These are phyloP conservation scores for Orchestia grillus DNA, from an alignment of 1,140 invertebrate genomes.

Conservation along the genomic window DNA sequence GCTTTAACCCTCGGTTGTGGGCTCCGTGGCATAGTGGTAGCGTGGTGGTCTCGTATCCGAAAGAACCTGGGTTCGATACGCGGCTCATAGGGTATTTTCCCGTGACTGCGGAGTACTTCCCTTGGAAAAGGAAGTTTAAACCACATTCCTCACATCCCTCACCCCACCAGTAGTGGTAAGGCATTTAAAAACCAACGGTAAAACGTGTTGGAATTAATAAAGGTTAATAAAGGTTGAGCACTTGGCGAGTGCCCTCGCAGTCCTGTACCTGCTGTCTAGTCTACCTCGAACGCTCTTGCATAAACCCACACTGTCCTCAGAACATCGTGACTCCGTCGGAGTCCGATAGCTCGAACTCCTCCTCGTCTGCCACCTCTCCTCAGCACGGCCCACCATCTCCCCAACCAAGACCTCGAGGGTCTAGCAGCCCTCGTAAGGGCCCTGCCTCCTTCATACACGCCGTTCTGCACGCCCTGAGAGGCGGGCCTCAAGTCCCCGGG, in stretches of 20 bases:
- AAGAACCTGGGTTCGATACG: not conserved
- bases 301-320: constrained; percentile 39
- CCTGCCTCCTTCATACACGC: constrained; percentile 65
- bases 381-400: constrained; percentile 61
- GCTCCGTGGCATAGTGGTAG: too few species aligned
- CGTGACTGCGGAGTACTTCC: too few species aligned
- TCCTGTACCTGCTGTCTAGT: too few species aligned
- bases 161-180: too few species aligned
- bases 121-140: too few species aligned
- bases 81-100: not conserved
- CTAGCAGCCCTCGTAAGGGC: not conserved
- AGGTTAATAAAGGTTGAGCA: too few species aligned
- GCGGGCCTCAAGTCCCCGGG: constrained; percentile 50
- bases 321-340: constrained; percentile 67
- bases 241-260: not conserved
- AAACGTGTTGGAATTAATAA: too few species aligned
- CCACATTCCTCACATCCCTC: too few species aligned
- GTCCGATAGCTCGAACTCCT: constrained; percentile 64
- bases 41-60: too few species aligned
- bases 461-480: constrained; percentile 63
- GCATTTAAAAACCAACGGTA: too few species aligned
- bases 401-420: constrained; percentile 57
- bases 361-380: constrained; percentile 65
- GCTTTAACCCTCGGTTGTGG: too few species aligned
- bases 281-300: too few species aligned